Base-by-base conservation (phyloP, 2,113 vertebrate genomes). In the Sardina pilchardus region DNA sequence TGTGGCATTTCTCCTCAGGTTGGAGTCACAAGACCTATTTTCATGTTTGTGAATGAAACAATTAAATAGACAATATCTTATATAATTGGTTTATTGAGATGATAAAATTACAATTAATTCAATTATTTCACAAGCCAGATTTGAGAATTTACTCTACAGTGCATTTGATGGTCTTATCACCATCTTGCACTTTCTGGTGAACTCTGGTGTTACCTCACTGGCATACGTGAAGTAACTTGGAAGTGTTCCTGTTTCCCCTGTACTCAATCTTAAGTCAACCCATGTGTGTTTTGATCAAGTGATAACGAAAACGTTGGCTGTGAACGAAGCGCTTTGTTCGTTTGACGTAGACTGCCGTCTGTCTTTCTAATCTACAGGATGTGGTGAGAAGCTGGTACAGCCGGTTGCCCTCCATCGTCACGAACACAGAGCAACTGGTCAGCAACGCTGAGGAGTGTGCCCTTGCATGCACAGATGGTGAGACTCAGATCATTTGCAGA, bases 331-430 rank as follows among this genome's bases (percentile, higher is more conserved):
- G 12, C 39, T 81, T 21, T 19, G 9, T 81, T 19, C 24, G 81
- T 44, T n/a, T 4, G 2, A 0, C 16, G 5, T 26, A 56, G 53
- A 30, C 16, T 82, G 30, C 67, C 4, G 10, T 14, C 80, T 16
- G 10, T 53, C n/a, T n/a, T n/a, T n/a, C n/a, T n/a, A n/a, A n/a
- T 82, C 89, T 86, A 47, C 90, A 99, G 98, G 98, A 99, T 0
- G 98, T 99, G 85, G 94, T 99, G 7, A 95, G 98, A 43, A 97
- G 94, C 91, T 99, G 98, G 98, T 99, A 99, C 0, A 96, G 97
- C 78, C 95, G 97, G 67, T 91, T 96, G 85, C 97, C 98, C 0
- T 89, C 92, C 0, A 91, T 96, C 0, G 95, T 99, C 24, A 93
- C 93, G 42, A 99, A 97, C 0, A 89, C 94, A 0, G 90, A 92